Base-by-base conservation (phyloP, 2,888 invertebrate genomes). In the Acanthosoma haemorrhoidale region DNA sequence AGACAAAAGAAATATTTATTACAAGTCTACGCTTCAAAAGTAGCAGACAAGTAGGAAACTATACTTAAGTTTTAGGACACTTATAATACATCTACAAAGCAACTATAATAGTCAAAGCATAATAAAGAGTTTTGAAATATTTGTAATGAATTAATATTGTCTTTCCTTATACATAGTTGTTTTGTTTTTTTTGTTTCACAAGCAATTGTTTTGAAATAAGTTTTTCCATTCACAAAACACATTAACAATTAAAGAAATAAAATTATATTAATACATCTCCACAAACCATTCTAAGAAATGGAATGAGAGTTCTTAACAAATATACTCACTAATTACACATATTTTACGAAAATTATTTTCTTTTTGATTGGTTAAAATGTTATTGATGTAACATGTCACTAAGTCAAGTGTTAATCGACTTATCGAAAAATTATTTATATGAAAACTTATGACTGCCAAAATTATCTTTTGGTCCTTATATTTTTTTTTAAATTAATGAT, bases 41-140 rank as follows among this genome's bases (percentile, higher is more conserved):
- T 41, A 41, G 29, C 13, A 64, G 39, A 64, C 38, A 64, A 41
- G 25, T 29, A n/a, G 41, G 4, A 31, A 39, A 64, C 41, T 64
- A 64, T 21, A 64, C 39, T 61, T 36, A 61, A 31, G 11, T 16
- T 18, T 61, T 15, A 39, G 21, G 31, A 64, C 41, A 64, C 39
- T 36, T 64, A 64, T n/a, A n/a, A n/a, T 15, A 41, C 16, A n/a
- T 31, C 41, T 64, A 64, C 41, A 25, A 64, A 64, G 64, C 64
- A 64, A 31, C 64, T 64, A 64, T 39, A 57, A 31, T 29, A 36
- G 25, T 18, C 29, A 39, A 64, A 64, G 64, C 31, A 41, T 41
- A 36, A 25, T 25, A 39, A 41, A 41, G 25, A 25, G 51, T 25
- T 43, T 25, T 25, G n/a, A 64, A 64, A 41, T 25, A 41, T 41